Percentiles rank a stretch among this genome's conserved stretches.
These are phyloP conservation scores for Aporophyla lueneburgensis DNA, from an alignment of 2,888 invertebrate genomes.

Conservation along the genomic window DNA sequence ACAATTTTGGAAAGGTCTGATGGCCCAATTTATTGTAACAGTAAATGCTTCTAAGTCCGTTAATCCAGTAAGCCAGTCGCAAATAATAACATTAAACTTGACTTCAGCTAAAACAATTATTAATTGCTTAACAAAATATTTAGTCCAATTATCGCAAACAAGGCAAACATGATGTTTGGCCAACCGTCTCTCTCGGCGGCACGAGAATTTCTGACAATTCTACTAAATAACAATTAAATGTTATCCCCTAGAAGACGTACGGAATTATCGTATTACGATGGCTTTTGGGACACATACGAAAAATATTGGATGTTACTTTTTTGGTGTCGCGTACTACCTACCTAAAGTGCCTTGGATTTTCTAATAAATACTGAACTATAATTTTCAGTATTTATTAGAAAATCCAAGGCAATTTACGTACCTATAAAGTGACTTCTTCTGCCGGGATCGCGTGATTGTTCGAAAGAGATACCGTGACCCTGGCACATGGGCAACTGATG, in stretches of 20 bases:
- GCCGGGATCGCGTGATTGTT: too few relatives aligned
- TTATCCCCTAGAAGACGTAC: slow-evolving; percentile 38
- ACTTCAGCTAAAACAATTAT: slow-evolving; percentile 49
- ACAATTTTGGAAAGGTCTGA: background rate
- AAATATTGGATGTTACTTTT: slow-evolving; percentile 7
- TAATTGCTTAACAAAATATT: slow-evolving; percentile 62
- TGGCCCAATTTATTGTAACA: background rate
- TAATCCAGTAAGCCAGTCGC: background rate
- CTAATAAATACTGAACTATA: too few relatives aligned
- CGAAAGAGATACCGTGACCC: too few relatives aligned
- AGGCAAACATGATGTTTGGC: slow-evolving; percentile 35
- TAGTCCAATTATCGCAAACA: slow-evolving; percentile 62
- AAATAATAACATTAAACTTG: slow-evolving; percentile 35
- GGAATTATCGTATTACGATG: slow-evolving; percentile 32
- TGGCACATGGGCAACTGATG: too few relatives aligned
- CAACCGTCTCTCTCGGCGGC: slow-evolving; percentile 20
- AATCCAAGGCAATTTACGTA: background rate
- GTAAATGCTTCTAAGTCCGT: background rate
- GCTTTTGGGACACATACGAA: background rate
- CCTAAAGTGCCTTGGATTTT: too few relatives aligned
- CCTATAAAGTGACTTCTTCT: background rate
- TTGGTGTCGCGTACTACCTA: background rate
- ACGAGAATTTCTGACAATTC: slow-evolving; percentile 51
- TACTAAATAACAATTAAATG: slow-evolving; percentile 63
- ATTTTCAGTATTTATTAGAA: background rate